These are phyloP conservation scores for Drosophila subquinaria DNA, from an alignment of 2,888 invertebrate genomes.

Conservation along the genomic window DNA sequence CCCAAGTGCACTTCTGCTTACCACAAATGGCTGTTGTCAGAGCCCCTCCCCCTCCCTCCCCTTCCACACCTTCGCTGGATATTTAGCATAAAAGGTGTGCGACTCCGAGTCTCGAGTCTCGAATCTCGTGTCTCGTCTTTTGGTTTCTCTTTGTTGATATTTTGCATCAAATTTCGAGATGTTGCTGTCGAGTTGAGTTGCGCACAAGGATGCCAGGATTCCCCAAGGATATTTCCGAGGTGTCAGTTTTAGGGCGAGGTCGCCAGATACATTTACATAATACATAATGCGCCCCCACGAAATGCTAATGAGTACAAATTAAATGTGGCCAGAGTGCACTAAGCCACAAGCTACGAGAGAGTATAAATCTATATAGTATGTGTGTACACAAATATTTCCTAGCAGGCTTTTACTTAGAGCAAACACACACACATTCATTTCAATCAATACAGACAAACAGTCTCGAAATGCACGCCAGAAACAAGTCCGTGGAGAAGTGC, in stretches of 20 bases:
- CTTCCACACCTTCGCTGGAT: conserved; percentile 30
- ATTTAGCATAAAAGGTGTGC: conserved; percentile 80
- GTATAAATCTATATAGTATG: background rate
- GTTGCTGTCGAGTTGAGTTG: conserved; percentile 25
- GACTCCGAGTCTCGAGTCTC: conserved; percentile 20
- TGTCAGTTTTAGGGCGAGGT: conserved; percentile 59
- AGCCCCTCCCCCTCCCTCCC: background rate
- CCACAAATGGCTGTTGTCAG: conserved; percentile 73
- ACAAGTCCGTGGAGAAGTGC: conserved; percentile 33
- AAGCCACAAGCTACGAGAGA: conserved; percentile 25
- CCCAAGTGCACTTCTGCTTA: conserved; percentile 81
- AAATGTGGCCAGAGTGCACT: conserved; percentile 68
- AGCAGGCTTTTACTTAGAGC: conserved; percentile 8
- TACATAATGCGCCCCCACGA: conserved; percentile 71
- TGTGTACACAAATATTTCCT: background rate
- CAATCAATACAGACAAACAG: background rate
- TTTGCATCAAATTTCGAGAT: conserved; percentile 67
- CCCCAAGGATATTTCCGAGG: conserved; percentile 55
- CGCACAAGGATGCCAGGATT: conserved; percentile 21
- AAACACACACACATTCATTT: conserved; percentile 10
- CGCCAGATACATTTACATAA: conserved; percentile 78
- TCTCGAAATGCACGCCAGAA: conserved; percentile 8
- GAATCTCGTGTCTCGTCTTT: conserved; percentile 16
- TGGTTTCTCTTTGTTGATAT: conserved; percentile 60
- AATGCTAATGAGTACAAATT: conserved; percentile 83